Evolutionary conservation across 2,113 vertebrate genomes (phyloP), one percentile per base, ranked within the genome.

Genomic region (Dendrocopos noguchii): DNA sequence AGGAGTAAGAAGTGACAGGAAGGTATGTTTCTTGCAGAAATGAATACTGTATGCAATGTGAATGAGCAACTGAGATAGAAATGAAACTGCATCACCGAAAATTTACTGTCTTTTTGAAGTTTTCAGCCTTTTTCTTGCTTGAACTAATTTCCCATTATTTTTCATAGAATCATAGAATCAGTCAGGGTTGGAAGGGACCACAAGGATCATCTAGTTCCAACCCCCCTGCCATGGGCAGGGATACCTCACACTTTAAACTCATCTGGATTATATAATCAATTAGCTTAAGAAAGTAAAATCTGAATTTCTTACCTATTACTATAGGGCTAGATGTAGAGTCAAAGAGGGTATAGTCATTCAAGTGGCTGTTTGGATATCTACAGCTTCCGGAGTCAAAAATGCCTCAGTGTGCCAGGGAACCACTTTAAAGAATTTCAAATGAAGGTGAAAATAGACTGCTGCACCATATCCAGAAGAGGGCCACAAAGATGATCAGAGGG

Each of bases 371-470:
- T 85, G 36, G 57, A 80, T 7, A 70, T 33, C 15, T 70, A 22
- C 10, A 61, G 5, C 17, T 70, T 68, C 17, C 66, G 21, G 56
- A 61, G 47, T 29, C 50, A 73, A 83, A 88, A 73, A 83, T 61
- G 0, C 16, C 25, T 80, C 0, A 0, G 1, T 36, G 7, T 57
- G 25, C 47, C 10, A 47, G 27, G 16, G 24, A 88, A 76, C 17
- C 20, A 67, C 5, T 83, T 66, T 0, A 6, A 92, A 83, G 34
- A 70, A 22, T 34, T 91, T 80, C 52, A 59, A 9, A 20, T 77
- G 77, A 80, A 53, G n/a, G 33, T 4, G 65, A 34, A 80, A 88
- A 15, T 34, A 53, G 20, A 68, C 39, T 11, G 39, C 39, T 39
- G 39, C 10, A 39, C 39, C 39, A 39, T 39, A 39, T 39, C 39